Evolutionary conservation across 2,797 vertebrate species (phyloP).

Genomic region (Steatocranus sp.): DNA sequence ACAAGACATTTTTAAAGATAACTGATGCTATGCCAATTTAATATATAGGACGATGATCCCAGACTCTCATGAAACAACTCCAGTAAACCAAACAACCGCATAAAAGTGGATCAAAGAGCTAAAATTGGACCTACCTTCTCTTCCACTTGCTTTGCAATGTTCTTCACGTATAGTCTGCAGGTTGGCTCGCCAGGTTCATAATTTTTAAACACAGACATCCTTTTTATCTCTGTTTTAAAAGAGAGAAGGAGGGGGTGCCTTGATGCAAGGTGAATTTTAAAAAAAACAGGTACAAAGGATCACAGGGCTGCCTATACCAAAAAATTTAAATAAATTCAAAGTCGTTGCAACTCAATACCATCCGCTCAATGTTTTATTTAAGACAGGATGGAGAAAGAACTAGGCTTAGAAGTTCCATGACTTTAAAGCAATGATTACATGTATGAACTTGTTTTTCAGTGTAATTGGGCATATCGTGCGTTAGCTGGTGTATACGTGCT

Average conservation of each 20-base stretch:
- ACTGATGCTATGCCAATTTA: neutral
- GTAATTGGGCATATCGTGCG: neutral
- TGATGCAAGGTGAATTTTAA: slow-evolving; percentile 20
- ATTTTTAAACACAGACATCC: slow-evolving; percentile 91
- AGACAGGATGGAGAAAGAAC: neutral
- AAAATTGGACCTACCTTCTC: slow-evolving; percentile 82
- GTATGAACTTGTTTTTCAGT: neutral
- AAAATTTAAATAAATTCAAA: slow-evolving; percentile 16
- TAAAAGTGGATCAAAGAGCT: slow-evolving; percentile 5
- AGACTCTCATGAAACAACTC: neutral
- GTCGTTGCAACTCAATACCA: neutral
- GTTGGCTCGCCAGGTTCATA: slow-evolving; percentile 96
- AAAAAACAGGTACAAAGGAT: slow-evolving; percentile 35
- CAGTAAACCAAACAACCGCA: neutral
- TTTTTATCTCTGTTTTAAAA: slow-evolving; percentile 87
- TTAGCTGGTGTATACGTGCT: neutral
- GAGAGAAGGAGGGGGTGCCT: neutral
- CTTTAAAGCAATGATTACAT: neutral
- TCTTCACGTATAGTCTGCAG: slow-evolving; percentile 97
- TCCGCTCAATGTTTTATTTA: slow-evolving; percentile 15
- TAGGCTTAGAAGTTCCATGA: neutral
- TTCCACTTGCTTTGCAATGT: slow-evolving; percentile 93
- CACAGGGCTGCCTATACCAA: neutral
- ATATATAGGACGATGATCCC: neutral
- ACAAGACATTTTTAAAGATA: neutral